A percentile compares a stretch with the other conserved stretches of the same genome.
Conservation (phyloP, 2,797 vertebrate genomes). For the Pagetopsis macropterus region DNA sequence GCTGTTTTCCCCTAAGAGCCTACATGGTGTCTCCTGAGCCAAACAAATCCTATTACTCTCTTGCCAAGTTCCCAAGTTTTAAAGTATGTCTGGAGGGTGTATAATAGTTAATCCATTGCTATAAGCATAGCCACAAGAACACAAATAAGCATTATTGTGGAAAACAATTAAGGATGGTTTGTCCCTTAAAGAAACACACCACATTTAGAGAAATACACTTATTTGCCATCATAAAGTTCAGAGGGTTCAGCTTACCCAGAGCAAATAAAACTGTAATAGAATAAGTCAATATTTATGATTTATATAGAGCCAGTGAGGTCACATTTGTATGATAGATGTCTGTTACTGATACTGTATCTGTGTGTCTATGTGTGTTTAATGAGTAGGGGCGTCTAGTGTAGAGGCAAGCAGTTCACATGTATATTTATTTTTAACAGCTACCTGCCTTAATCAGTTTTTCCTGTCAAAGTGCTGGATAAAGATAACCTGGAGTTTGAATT, state of each 20-base stretch:
- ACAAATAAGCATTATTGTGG: not conserved
- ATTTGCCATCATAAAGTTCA: slow-evolving; percentile 9
- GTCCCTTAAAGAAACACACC: slow-evolving; percentile 16
- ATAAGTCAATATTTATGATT: not conserved
- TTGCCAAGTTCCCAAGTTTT: slow-evolving; percentile 12
- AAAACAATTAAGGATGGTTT: slow-evolving; percentile 1
- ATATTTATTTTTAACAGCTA: not conserved
- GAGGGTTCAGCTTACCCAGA: not conserved
- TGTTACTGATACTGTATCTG: not conserved
- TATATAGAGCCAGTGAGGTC: not conserved
- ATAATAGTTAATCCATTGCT: not conserved
- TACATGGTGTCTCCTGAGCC: slow-evolving; percentile 7
- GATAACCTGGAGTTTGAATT: not conserved
- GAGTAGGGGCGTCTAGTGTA: not conserved
- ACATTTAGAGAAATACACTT: not conserved
- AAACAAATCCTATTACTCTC: slow-evolving; percentile 3
- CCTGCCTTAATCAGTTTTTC: not conserved
- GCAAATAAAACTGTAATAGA: not conserved
- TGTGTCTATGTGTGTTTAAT: not conserved
- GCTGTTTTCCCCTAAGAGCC: slow-evolving; percentile 14
- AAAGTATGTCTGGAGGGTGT: not conserved
- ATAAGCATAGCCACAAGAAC: not conserved
- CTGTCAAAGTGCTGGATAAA: not conserved
- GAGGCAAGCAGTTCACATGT: not conserved
- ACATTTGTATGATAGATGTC: slow-evolving; percentile 8